Evolutionary conservation across 2,888 invertebrate species (phyloP), one percentile per base, ranked within the genome.

Genomic region (Xestia xanthographa): DNA sequence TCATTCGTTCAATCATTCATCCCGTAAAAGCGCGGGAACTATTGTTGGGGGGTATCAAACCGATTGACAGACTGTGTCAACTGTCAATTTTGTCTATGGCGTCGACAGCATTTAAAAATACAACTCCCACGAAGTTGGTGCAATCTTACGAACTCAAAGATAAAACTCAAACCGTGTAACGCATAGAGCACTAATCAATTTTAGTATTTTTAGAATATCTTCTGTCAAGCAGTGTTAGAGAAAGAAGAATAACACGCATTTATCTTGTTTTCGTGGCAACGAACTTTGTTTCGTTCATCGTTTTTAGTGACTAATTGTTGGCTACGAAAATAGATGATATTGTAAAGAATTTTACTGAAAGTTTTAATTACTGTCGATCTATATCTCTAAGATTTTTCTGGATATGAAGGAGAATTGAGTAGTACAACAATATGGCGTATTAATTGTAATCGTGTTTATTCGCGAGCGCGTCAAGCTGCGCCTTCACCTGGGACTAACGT

Each of bases 1-100:
- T 91, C 90, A 90, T 78, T 87, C 90, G 87, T 87, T 91, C 90
- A 87, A 87, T 90, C 90, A 84, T 86, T 89, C 90, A 88, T 82
- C 80, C 85, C 77, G 86, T 79, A 87, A 90, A 89, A 89, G 89
- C 91, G 89, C 90, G 91, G 90, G 87, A 89, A 88, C 79, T 79
- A 85, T 90, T 89, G 85, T 85, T 81, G 75, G 66, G 77, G 85
- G 80, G 80, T 84, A 86, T 84, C 83, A 85, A 83, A 87, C 74
- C 67, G 76, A 87, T 79, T 82, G 87, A 84, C 80, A 74, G 72
- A 68, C 74, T 67, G 76, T 82, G 85, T 82, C 77, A 80, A 77
- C 84, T 86, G 84, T 82, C 78, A 83, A 78, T 84, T 83, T 75
- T 66, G 71, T 79, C 74, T 71, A 74, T 78, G 77, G 82, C 80